phyloP scores from a whole-genome alignment of 2,797 vertebrate genomes.

The Lates japonicus region DNA sequence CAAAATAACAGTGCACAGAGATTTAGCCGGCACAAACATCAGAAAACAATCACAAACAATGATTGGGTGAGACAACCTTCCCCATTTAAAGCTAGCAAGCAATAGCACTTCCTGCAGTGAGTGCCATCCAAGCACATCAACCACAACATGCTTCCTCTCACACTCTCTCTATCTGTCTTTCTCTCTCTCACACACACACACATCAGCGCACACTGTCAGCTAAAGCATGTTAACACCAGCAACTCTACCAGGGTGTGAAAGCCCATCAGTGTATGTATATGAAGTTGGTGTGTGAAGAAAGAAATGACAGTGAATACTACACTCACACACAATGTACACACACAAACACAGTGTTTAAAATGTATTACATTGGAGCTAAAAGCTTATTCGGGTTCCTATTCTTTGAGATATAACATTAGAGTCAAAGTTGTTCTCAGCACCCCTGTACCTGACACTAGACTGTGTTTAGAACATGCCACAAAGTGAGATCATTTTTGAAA shows the following conservation, averaged over 20 bases:
- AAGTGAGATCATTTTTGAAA: background rate
- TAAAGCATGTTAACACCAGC: conserved; percentile 73
- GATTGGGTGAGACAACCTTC: conserved; percentile 42
- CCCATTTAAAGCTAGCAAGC: conserved; percentile 30
- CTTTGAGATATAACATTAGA: conserved; percentile 44
- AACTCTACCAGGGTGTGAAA: conserved; percentile 72
- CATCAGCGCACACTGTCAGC: conserved; percentile 58
- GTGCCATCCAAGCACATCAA: conserved; percentile 2
- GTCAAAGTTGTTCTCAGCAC: conserved; percentile 43
- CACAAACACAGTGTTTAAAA: conserved; percentile 52
- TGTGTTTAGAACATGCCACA: conserved; percentile 36
- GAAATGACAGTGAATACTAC: conserved; percentile 66
- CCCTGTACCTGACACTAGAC: conserved; percentile 30
- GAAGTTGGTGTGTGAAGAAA: conserved; percentile 57
- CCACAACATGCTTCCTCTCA: conserved; percentile 49
- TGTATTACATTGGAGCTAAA: conserved; percentile 77
- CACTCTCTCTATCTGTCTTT: conserved; percentile 22
- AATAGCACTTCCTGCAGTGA: conserved; percentile 33
- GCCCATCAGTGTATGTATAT: conserved; percentile 74
- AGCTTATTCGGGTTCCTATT: conserved; percentile 80
- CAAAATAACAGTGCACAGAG: background rate
- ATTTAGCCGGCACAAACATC: background rate
- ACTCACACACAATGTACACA: conserved; percentile 29
- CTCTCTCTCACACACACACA: conserved; percentile 24
- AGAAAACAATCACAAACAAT: conserved; percentile 17